Base-by-base conservation (phyloP, 2,113 vertebrate genomes). In the Ovis canadensis region DNA sequence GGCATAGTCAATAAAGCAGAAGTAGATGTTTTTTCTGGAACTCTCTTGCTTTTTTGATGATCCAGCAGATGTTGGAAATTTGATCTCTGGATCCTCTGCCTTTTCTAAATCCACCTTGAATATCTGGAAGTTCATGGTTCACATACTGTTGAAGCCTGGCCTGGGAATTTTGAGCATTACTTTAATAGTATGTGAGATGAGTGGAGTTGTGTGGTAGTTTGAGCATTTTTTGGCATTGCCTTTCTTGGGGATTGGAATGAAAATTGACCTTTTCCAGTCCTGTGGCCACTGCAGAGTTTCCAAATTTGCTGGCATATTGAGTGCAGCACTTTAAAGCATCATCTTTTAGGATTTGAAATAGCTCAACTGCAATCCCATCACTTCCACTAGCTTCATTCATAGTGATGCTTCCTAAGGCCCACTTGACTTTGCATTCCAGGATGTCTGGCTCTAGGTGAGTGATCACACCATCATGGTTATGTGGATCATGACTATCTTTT, bases 331-430 rank as follows among this genome's bases (percentile, higher is more conserved):
- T 71, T 21, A 36, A 21, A 71, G n/a, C 9, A 71, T 71, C 64
- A 21, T 36, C n/a, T 36, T 71, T 71, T 11, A 36, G 64, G 64
- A 71, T 71, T 21, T 71, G 64, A 71, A 71, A 36, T 36, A 71
- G 17, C 9, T 0, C 64, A 71, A 21, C n/a, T 71, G n/a, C 1
- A 36, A 71, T 71, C 21, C 17, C 2, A 11, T 71, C 64, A 71
- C 64, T 17, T 71, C 17, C n/a, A 71, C 64, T 71, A 71, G 17
- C 9, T 11, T 71, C 0, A 0, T 36, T 36, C 5, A 0, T 36
- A 71, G 17, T 21, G n/a, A 71, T 36, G 64, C 64, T 71, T 71
- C 2, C 64, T 21, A 33, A 71, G n/a, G n/a, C n/a, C n/a, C 64
- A 11, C 17, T 36, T 21, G 64, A 36, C 64, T 36, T 21, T 0